Evolutionary conservation across 1,140 invertebrate species (phyloP).

Genomic region (Stratiolaelaps scimitus): DNA sequence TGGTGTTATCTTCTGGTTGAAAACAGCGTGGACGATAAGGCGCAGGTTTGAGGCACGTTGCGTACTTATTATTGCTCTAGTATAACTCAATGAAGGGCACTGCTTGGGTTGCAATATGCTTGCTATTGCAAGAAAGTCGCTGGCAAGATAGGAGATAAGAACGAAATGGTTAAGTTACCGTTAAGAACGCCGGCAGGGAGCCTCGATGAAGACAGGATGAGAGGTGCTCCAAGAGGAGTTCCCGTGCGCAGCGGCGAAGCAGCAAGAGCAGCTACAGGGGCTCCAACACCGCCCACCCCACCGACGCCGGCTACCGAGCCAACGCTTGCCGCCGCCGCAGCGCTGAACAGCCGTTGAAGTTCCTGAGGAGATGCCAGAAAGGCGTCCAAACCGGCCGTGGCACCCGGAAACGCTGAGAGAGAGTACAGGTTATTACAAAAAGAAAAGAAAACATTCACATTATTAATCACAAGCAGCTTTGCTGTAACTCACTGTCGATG

Average conservation of each 20-base stretch:
- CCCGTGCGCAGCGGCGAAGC: conserved; percentile 54
- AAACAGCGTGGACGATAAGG: too few species aligned
- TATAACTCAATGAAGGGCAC: too few species aligned
- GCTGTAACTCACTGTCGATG: not conserved
- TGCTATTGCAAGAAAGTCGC: too few species aligned
- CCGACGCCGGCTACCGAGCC: too few species aligned
- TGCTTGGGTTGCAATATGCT: too few species aligned
- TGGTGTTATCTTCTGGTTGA: too few species aligned
- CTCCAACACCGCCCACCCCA: conserved; percentile 41
- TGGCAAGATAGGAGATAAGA: too few species aligned
- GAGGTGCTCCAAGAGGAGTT: conserved; percentile 53
- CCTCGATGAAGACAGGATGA: conserved; percentile 65
- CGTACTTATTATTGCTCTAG: too few species aligned
- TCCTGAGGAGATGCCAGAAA: conserved; percentile 29
- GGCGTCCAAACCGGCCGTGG: not conserved
- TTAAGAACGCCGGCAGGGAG: conserved; percentile 57
- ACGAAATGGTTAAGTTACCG: conserved; percentile 39
- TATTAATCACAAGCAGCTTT: not conserved
- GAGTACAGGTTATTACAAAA: conserved; percentile 6
- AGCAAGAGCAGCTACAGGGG: conserved; percentile 50
- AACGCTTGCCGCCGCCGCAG: conserved; percentile 23
- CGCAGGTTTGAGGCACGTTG: too few species aligned
- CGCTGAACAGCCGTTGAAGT: conserved; percentile 33
- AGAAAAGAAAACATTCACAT: conserved; percentile 6
- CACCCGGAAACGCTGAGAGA: not conserved